Conservation (phyloP, 2,797 vertebrate species). For the Gallinago nigripennis region DNA sequence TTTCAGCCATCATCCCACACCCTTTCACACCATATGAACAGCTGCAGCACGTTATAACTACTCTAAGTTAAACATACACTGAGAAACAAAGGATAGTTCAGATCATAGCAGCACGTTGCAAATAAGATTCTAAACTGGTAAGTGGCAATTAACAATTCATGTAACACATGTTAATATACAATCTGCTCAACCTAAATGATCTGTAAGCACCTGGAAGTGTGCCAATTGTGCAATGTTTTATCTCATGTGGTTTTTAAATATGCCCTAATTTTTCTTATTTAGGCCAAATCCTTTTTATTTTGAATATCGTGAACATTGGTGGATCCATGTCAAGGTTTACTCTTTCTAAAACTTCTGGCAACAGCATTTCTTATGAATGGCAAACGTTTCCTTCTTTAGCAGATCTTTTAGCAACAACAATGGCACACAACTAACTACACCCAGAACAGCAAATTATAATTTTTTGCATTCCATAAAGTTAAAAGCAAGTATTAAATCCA, state of each 20-base stretch:
- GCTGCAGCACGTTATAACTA: background rate
- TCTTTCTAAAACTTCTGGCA: background rate
- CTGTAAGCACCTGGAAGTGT: background rate
- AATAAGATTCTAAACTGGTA: background rate
- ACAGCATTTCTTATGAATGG: background rate
- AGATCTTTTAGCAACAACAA: background rate
- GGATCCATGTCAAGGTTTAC: background rate
- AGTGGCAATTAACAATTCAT: background rate
- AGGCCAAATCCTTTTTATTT: background rate
- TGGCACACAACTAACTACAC: background rate
- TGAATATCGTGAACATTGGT: background rate
- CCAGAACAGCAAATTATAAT: background rate
- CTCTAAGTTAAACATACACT: background rate
- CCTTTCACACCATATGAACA: background rate
- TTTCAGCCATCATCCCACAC: background rate
- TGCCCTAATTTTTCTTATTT: background rate
- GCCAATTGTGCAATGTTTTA: background rate
- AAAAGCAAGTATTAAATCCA: background rate
- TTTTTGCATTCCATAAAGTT: background rate
- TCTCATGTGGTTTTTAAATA: background rate
- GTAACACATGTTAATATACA: background rate
- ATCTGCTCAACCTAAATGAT: background rate
- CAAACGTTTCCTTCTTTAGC: background rate
- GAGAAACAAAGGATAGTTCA: background rate
- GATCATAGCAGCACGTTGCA: background rate